Percentiles rank a stretch among this genome's conserved stretches.
These are phyloP conservation scores for Mechanitis mazaeus DNA, from an alignment of 2,888 invertebrate species.

Conservation along the genomic window DNA sequence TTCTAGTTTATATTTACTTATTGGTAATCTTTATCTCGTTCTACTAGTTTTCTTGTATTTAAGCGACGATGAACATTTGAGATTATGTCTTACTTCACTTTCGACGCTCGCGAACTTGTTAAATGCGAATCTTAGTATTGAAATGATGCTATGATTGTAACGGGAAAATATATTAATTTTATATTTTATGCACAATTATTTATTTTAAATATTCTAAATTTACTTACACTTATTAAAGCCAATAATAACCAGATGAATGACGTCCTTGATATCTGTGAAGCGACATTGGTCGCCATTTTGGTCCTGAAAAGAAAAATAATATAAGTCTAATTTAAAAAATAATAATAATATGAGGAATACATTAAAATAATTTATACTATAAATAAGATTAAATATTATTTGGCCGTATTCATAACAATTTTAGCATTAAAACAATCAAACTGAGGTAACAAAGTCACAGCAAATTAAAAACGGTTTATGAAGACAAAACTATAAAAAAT, in stretches of 20 bases:
- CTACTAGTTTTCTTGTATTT: conserved; percentile 18
- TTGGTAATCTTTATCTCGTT: conserved; percentile 19
- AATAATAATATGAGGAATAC: neutral
- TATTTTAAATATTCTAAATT: neutral
- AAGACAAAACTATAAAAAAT: neutral
- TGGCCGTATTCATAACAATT: too few species aligned
- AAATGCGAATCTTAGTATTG: conserved; percentile 3
- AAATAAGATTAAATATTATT: too few species aligned
- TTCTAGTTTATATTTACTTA: conserved; percentile 17
- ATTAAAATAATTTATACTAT: too few species aligned
- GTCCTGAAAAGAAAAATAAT: conserved; percentile 54
- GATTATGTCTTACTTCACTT: conserved; percentile 21
- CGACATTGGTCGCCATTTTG: conserved; percentile 65
- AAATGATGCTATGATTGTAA: neutral
- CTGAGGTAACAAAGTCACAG: too few species aligned
- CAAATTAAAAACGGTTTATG: neutral
- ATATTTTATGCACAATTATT: neutral
- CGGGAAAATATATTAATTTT: neutral
- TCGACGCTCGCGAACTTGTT: conserved; percentile 11
- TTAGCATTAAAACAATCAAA: too few species aligned
- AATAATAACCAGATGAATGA: conserved; percentile 61
- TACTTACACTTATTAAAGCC: conserved; percentile 67
- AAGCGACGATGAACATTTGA: conserved; percentile 17
- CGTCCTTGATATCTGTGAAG: conserved; percentile 62
- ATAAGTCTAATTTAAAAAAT: neutral